Percentiles rank a stretch among this genome's conserved stretches.
These are phyloP conservation scores for Eudasyphora cyanicolor DNA, from an alignment of 2,888 invertebrate genomes.

Conservation along the genomic window DNA sequence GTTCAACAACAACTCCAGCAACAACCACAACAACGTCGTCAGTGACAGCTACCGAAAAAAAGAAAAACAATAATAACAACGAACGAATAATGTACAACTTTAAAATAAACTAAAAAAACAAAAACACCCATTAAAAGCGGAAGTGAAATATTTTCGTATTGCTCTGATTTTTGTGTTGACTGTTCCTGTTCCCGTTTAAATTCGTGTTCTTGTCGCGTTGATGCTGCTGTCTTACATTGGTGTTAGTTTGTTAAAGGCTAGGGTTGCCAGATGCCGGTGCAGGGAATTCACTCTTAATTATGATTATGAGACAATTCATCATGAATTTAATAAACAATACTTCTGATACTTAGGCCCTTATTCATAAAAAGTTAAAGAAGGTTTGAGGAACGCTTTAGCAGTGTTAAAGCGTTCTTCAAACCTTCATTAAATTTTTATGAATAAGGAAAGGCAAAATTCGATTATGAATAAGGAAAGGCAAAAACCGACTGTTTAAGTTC, in stretches of 20 bases:
- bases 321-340: no score
- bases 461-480: no score
- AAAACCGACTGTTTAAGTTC: no score
- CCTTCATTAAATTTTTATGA: no score
- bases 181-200: neutral
- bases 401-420: no score
- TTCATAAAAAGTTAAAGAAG: no score
- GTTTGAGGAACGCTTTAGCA: no score
- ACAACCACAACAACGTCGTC: neutral
- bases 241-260: neutral
- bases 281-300: no score
- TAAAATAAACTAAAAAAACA: constrained; percentile 45
- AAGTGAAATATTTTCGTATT: constrained; percentile 37
- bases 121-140: constrained; percentile 40
- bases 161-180: neutral
- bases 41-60: neutral
- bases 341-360: no score
- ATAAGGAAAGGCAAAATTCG: no score
- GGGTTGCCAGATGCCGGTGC: neutral
- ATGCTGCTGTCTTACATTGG: neutral
- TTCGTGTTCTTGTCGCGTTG: neutral
- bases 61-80: constrained; percentile 22
- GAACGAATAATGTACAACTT: neutral
- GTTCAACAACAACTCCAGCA: neutral
- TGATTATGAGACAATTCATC: no score